Evolutionary conservation across 2,113 vertebrate species (phyloP).

Genomic region (Phoxinus phoxinus): DNA sequence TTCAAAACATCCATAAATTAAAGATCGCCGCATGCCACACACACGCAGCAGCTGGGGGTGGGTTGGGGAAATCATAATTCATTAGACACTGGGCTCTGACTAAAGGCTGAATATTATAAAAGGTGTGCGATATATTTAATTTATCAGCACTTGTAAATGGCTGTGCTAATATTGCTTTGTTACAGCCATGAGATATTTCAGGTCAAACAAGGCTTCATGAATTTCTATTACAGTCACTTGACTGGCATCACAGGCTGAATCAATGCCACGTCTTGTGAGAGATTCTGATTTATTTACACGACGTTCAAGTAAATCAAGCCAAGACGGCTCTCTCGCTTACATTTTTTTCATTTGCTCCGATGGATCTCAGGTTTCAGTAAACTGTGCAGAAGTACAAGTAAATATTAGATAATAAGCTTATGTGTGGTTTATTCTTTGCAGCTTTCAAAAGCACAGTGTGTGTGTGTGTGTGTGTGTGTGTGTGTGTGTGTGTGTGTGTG

Average conservation of each 20-base stretch:
- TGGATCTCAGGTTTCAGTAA: neutral
- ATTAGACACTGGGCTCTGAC: constrained; percentile 49
- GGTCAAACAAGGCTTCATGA: constrained; percentile 12
- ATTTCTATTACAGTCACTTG: constrained; percentile 21
- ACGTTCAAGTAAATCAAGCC: constrained; percentile 15
- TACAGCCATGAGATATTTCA: constrained; percentile 16
- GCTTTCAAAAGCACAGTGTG: neutral
- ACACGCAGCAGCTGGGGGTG: constrained; percentile 27
- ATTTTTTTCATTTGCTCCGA: neutral
- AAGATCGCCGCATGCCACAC: constrained; percentile 61
- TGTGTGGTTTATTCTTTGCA: neutral
- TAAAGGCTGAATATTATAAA: constrained; percentile 28
- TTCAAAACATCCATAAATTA: constrained; percentile 67
- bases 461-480: neutral
- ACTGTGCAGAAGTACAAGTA: neutral
- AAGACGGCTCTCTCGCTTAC: neutral
- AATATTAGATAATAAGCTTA: neutral
- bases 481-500: neutral
- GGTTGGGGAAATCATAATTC: constrained; percentile 45
- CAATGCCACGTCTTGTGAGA: constrained; percentile 6
- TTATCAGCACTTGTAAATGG: constrained; percentile 28
- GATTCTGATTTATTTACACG: constrained; percentile 7
- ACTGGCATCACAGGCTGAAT: constrained; percentile 18
- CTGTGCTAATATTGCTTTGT: constrained; percentile 31
- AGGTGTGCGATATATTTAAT: constrained; percentile 36